Conservation (phyloP, 2,113 vertebrate species). For the Oxyruncus cristatus region DNA sequence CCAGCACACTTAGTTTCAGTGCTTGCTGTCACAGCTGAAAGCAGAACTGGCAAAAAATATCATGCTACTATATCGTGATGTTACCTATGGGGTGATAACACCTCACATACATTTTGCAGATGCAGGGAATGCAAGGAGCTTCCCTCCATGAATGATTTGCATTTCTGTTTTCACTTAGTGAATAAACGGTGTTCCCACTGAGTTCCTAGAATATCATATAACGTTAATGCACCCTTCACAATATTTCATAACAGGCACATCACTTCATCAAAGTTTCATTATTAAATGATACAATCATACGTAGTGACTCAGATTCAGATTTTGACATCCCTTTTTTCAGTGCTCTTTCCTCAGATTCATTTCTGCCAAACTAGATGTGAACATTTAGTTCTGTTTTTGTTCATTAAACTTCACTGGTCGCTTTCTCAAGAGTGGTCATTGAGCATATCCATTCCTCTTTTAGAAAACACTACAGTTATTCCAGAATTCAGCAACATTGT, state of each 20-base stretch:
- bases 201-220: background rate
- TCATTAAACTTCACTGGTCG: rapidly evolving
- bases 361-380: background rate
- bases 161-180: background rate
- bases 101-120: background rate
- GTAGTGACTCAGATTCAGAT: background rate
- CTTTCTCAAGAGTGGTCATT: background rate
- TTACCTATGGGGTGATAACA: background rate
- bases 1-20: background rate
- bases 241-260: background rate
- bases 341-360: background rate
- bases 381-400: background rate
- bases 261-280: background rate
- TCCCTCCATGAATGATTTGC: background rate
- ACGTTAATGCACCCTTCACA: background rate
- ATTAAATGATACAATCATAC: background rate
- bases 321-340: background rate
- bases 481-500: background rate
- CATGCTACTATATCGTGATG: rapidly evolving
- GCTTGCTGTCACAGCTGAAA: background rate
- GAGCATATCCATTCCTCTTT: background rate
- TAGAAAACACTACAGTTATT: background rate
- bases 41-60: background rate
- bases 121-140: background rate
- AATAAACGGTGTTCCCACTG: background rate